phyloP scores from a whole-genome alignment of 2,888 invertebrate species.

The Syritta pipiens region DNA sequence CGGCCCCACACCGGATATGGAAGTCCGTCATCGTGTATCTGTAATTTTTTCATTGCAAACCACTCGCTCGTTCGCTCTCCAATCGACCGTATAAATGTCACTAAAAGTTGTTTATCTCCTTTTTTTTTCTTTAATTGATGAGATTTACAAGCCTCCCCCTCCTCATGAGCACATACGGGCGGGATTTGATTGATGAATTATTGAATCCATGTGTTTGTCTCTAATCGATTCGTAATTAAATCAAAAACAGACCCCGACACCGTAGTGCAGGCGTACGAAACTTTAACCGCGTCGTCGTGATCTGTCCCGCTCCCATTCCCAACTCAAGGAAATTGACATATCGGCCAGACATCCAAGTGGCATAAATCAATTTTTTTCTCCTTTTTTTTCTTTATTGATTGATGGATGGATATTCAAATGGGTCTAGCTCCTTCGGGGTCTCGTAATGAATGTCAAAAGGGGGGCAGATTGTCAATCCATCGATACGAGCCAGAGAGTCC shows the following conservation, averaged over 20 bases:
- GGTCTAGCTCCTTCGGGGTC: background rate
- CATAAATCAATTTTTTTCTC: slow-evolving; percentile 44
- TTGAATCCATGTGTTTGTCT: slow-evolving; percentile 15
- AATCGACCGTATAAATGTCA: slow-evolving; percentile 53
- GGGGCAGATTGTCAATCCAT: background rate
- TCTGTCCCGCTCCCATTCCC: background rate
- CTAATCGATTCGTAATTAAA: slow-evolving; percentile 56
- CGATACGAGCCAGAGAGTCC: background rate
- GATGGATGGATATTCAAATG: slow-evolving; percentile 51
- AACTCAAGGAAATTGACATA: slow-evolving; percentile 41
- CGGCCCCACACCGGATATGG: slow-evolving; percentile 47
- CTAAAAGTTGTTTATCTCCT: slow-evolving; percentile 44
- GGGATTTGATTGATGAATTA: slow-evolving; percentile 52
- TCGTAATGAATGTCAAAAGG: slow-evolving; percentile 24
- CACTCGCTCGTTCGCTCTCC: slow-evolving; percentile 23
- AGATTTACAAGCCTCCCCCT: slow-evolving; percentile 42
- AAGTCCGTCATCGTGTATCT: slow-evolving; percentile 39
- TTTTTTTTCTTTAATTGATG: slow-evolving; percentile 48
- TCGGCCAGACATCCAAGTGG: slow-evolving; percentile 35
- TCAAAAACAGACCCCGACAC: background rate
- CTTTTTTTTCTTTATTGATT: too few species aligned
- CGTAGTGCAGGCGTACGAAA: background rate
- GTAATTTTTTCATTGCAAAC: slow-evolving; percentile 56
- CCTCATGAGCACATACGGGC: slow-evolving; percentile 19
- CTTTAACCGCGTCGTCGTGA: background rate